Conservation (phyloP, 2,113 vertebrate species). For the Pelecanus crispus region DNA sequence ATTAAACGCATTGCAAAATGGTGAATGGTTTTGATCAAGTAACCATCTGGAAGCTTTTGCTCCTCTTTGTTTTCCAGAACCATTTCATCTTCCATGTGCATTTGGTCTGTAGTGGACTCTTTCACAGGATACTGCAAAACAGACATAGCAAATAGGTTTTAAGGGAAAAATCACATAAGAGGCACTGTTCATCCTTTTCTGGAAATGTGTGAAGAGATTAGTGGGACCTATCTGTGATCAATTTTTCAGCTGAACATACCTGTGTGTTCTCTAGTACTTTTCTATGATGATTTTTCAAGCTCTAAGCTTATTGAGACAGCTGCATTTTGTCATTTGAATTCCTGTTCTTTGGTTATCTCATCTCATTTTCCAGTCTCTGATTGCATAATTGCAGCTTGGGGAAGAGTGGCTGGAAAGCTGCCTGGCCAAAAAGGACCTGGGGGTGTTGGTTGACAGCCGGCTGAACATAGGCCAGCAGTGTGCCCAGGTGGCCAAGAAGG, state of each 20-base stretch:
- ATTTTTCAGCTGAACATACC: neutral
- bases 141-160: neutral
- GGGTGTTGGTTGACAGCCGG: too few relatives aligned
- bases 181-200: neutral
- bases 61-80: neutral
- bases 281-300: neutral
- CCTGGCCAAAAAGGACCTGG: too few relatives aligned
- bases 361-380: neutral
- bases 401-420: too few relatives aligned
- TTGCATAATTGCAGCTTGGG: too few relatives aligned
- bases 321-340: neutral
- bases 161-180: neutral
- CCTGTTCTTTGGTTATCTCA: neutral
- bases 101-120: neutral
- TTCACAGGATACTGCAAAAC: neutral
- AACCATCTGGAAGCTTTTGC: neutral
- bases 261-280: neutral
- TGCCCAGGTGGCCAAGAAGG: too few relatives aligned
- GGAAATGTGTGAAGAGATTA: neutral
- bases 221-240: neutral
- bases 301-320: neutral
- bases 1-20: neutral
- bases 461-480: too few relatives aligned
- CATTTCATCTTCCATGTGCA: neutral
- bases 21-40: neutral